Percentiles rank a stretch among this genome's conserved stretches.
Evolutionary conservation across 2,797 vertebrate species (phyloP).

Genomic region (Sebastes hopkinsi): DNA sequence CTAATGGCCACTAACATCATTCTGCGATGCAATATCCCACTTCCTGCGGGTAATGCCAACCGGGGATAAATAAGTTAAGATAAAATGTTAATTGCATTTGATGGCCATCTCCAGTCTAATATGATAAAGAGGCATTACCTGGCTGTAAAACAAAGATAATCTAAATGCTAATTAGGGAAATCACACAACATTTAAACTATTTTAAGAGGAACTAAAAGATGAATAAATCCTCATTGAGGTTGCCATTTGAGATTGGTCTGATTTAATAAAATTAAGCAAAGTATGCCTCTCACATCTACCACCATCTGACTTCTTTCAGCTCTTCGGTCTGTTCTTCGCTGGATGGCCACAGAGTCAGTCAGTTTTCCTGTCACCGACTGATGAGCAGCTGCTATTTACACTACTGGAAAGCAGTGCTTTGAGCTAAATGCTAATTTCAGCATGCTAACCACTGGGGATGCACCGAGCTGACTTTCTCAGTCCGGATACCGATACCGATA

Average conservation of each 20-base stretch:
- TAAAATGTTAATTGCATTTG: conserved; percentile 89
- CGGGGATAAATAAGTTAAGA: conserved; percentile 84
- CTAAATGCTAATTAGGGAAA: conserved; percentile 87
- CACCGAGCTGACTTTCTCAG: too few species aligned
- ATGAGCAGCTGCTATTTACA: conserved; percentile 67
- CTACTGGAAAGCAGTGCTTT: conserved; percentile 21
- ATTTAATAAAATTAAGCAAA: conserved; percentile 69
- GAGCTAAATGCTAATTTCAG: neutral
- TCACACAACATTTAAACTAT: conserved; percentile 79
- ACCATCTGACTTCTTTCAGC: conserved; percentile 42
- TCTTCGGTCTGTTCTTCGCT: conserved; percentile 14
- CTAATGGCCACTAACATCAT: conserved; percentile 85
- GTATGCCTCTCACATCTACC: conserved; percentile 24
- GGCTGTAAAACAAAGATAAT: conserved; percentile 84
- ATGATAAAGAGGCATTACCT: conserved; percentile 83
- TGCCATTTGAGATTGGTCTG: conserved; percentile 75
- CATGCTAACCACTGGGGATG: neutral
- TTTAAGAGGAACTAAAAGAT: conserved; percentile 78
- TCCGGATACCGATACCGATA: too few species aligned
- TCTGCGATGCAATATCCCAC: conserved; percentile 82
- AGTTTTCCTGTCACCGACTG: conserved; percentile 11
- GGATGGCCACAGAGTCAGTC: conserved; percentile 3
- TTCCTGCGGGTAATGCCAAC: conserved; percentile 83
- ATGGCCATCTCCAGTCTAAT: conserved; percentile 85
- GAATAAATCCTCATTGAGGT: conserved; percentile 79